A percentile compares a stretch with the other conserved stretches of the same genome.
Evolutionary conservation across 2,888 invertebrate species (phyloP).

Genomic region (Plagodis pulveraria): DNA sequence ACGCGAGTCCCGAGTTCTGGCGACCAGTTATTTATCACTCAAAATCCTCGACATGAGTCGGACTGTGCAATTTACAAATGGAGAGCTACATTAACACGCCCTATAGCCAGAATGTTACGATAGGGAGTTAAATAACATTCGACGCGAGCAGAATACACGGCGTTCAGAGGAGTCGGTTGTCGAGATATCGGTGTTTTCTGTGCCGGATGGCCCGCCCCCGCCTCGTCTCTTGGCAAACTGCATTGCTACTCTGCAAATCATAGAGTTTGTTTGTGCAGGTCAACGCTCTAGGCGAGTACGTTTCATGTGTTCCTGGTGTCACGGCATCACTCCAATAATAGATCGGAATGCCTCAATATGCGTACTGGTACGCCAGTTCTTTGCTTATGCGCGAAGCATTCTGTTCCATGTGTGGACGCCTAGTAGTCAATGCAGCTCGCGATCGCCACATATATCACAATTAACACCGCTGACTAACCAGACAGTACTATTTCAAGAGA

Average conservation of each 20-base stretch:
- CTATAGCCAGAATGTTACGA: slow-evolving; percentile 48
- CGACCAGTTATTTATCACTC: slow-evolving; percentile 69
- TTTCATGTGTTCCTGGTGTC: slow-evolving; percentile 84
- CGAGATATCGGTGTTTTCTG: slow-evolving; percentile 69
- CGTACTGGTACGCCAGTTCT: slow-evolving; percentile 68
- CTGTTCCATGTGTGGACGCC: slow-evolving; percentile 51
- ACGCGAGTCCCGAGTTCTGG: slow-evolving; percentile 58
- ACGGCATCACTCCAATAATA: slow-evolving; percentile 79
- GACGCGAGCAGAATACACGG: slow-evolving; percentile 55
- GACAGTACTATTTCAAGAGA: slow-evolving; percentile 53
- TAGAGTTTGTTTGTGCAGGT: slow-evolving; percentile 81
- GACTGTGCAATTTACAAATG: slow-evolving; percentile 65
- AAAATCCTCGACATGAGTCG: slow-evolving; percentile 58
- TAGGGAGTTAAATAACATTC: slow-evolving; percentile 49
- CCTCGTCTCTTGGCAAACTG: slow-evolving; percentile 80
- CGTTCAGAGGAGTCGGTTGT: slow-evolving; percentile 58
- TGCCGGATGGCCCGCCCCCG: slow-evolving; percentile 72
- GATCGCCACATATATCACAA: slow-evolving; percentile 54
- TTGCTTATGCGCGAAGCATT: slow-evolving; percentile 61
- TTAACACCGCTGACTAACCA: slow-evolving; percentile 51
- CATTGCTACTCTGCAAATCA: slow-evolving; percentile 80
- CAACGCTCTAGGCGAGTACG: slow-evolving; percentile 75
- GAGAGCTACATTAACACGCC: slow-evolving; percentile 47
- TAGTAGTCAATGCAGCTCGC: slow-evolving; percentile 51
- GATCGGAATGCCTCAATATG: slow-evolving; percentile 79